A percentile compares a stretch with the other conserved stretches of the same genome.
Evolutionary conservation across 1,140 invertebrate species (phyloP).

Genomic region (Drosophila miranda): DNA sequence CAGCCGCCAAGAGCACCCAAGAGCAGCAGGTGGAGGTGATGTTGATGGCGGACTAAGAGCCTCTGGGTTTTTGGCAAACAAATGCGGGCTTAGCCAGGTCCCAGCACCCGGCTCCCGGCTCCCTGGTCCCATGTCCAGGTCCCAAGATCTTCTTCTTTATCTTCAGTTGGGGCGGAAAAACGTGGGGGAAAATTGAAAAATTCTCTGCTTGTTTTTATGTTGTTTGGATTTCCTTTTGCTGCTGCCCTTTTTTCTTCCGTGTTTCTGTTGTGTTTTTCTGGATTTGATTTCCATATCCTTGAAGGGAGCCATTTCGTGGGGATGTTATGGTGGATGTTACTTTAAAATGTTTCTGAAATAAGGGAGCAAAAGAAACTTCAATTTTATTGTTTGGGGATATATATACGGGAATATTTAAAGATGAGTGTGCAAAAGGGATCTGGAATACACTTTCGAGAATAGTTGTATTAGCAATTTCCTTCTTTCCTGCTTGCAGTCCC

Average conservation of each 20-base stretch:
- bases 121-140: constrained; percentile 35
- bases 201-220: constrained; percentile 38
- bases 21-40: constrained; percentile 27
- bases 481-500: no score
- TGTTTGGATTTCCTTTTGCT: constrained; percentile 40
- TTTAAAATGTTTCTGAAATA: constrained; percentile 30
- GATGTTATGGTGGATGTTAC: background rate
- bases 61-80: constrained; percentile 57
- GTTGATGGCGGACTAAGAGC: constrained; percentile 35
- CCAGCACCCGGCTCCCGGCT: background rate
- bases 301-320: constrained; percentile 32
- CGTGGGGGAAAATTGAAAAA: constrained; percentile 55
- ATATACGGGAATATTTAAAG: no score
- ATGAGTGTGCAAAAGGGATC: no score
- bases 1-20: constrained; percentile 14
- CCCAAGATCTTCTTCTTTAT: constrained; percentile 39
- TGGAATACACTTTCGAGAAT: no score
- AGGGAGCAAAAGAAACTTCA: constrained; percentile 11
- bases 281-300: constrained; percentile 62
- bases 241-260: constrained; percentile 14
- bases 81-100: constrained; percentile 50
- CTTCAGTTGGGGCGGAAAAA: constrained; percentile 13
- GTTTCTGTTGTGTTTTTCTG: constrained; percentile 56
- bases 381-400: constrained; percentile 5
- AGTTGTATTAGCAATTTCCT: no score